phyloP scores from a whole-genome alignment of 30 jellyfish, hydroid and myxozoan genomes.

The Chrysaora quinquecirrha region DNA sequence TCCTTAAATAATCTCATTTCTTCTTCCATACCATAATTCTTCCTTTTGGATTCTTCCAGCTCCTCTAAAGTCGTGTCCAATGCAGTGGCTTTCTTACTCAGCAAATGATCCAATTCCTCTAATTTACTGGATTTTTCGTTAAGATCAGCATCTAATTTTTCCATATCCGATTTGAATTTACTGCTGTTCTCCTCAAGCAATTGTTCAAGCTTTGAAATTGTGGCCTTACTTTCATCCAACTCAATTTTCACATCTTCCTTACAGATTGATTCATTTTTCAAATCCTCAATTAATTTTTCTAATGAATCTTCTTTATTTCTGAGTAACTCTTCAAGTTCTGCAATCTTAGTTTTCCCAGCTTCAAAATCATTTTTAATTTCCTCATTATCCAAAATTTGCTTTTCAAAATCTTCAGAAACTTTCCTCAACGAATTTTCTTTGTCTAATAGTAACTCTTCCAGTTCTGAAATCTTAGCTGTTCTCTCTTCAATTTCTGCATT shows the following conservation, averaged over 20 bases:
- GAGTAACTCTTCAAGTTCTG: slow-evolving; percentile 19
- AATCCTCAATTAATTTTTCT: slow-evolving; percentile 17
- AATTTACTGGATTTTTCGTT: not conserved
- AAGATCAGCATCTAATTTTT: not conserved
- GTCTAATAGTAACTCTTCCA: slow-evolving; percentile 22
- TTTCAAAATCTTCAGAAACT: not conserved
- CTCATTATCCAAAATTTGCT: not conserved
- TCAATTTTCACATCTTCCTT: slow-evolving; percentile 9
- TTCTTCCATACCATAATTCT: not conserved
- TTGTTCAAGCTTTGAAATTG: not conserved
- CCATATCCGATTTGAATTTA: slow-evolving; percentile 4
- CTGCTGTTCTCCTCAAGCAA: not conserved
- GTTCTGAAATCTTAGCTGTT: slow-evolving; percentile 5
- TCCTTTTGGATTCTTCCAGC: not conserved
- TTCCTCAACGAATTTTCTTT: not conserved
- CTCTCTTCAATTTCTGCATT: not conserved
- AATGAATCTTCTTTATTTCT: not conserved
- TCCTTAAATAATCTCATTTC: slow-evolving; percentile 3
- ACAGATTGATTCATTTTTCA: not conserved
- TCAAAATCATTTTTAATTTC: not conserved
- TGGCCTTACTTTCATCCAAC: not conserved
- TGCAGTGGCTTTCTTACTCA: not conserved
- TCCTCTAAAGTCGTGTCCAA: not conserved
- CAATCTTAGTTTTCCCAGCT: slow-evolving; percentile 4
- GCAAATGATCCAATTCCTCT: not conserved